These are phyloP conservation scores for Leuciscus waleckii DNA, from an alignment of 2,797 vertebrate species.

Conservation along the genomic window DNA sequence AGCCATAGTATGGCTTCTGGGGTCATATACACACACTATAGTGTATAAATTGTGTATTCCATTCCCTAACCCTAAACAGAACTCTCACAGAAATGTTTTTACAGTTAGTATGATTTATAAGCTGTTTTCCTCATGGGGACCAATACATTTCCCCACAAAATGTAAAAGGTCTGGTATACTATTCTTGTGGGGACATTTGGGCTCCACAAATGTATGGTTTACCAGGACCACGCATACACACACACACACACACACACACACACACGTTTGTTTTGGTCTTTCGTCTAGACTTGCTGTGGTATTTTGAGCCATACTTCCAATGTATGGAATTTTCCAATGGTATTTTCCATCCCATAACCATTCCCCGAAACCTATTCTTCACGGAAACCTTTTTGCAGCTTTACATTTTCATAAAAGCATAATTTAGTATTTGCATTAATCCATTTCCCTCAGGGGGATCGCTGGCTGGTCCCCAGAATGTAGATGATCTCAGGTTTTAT, in stretches of 20 bases:
- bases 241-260: no score
- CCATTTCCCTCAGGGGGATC: neutral
- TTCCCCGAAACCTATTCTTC: neutral
- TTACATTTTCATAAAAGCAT: neutral
- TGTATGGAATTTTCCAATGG: neutral
- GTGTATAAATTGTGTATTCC: neutral
- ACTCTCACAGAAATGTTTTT: neutral
- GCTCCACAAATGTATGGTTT: no score
- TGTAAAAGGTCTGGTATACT: neutral
- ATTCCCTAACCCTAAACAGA: neutral
- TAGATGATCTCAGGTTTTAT: neutral
- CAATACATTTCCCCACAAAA: neutral
- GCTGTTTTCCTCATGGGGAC: neutral
- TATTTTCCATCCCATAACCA: neutral
- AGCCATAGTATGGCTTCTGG: no score
- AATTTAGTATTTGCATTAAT: neutral
- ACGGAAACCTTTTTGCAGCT: no score
- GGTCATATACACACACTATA: neutral
- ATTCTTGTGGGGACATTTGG: neutral
- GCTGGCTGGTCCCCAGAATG: neutral
- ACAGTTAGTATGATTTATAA: neutral
- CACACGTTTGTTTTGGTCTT: no score
- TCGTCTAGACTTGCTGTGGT: no score
- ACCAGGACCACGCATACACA: no score
- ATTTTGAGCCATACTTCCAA: no score